Evolutionary conservation across 2,888 invertebrate genomes (phyloP).

Genomic region (Iselma pallidipennis): DNA sequence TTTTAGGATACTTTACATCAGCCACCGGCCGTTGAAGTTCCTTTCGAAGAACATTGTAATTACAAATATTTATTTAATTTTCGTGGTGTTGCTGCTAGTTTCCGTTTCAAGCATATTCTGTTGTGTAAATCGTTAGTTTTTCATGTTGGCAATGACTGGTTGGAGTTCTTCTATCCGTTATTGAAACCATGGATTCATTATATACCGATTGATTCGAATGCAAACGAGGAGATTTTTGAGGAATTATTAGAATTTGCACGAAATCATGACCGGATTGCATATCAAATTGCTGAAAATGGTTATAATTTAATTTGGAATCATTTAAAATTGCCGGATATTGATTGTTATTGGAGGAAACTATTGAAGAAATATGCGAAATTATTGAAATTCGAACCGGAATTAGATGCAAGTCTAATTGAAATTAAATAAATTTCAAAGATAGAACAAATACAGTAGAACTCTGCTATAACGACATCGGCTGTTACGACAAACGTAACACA

Average conservation of each 20-base stretch:
- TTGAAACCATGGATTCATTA: slow-evolving; percentile 96
- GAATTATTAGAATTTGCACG: slow-evolving; percentile 75
- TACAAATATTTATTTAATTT: slow-evolving; percentile 96
- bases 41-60: slow-evolving; percentile 89
- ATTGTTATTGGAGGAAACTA: slow-evolving; percentile 85
- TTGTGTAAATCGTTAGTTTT: slow-evolving; percentile 91
- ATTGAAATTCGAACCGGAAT: slow-evolving; percentile 66
- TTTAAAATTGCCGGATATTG: slow-evolving; percentile 78
- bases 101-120: slow-evolving; percentile 94
- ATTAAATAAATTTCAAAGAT: slow-evolving; percentile 44
- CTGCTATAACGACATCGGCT: too few relatives aligned
- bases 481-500: too few relatives aligned
- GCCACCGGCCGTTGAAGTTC: slow-evolving; percentile 82
- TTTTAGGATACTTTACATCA: slow-evolving; percentile 82
- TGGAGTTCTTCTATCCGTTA: slow-evolving; percentile 91
- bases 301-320: slow-evolving; percentile 82
- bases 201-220: slow-evolving; percentile 74
- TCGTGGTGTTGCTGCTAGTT: slow-evolving; percentile 96
- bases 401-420: slow-evolving; percentile 64
- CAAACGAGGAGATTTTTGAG: slow-evolving; percentile 70
- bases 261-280: slow-evolving; percentile 72
- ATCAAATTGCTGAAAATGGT: slow-evolving; percentile 81
- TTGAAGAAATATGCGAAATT: slow-evolving; percentile 75
- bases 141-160: slow-evolving; percentile 93
- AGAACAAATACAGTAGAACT: too few relatives aligned